These are phyloP conservation scores for Tenodera sinensis DNA, from an alignment of 2,888 invertebrate species.

Conservation along the genomic window DNA sequence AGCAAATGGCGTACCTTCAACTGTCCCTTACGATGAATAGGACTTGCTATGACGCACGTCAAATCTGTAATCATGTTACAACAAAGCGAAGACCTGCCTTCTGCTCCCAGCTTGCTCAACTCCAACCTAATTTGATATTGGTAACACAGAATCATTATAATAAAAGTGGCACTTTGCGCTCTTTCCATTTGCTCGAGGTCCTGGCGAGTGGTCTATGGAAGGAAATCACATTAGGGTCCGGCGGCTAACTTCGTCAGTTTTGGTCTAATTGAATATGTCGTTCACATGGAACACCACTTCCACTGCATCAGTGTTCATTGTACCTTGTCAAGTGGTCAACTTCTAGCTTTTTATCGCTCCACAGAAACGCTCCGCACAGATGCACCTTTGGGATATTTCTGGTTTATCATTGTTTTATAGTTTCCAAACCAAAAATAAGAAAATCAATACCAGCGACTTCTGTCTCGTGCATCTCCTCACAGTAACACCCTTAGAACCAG, in stretches of 20 bases:
- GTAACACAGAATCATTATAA: neutral
- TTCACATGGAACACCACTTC: neutral
- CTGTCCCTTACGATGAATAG: neutral
- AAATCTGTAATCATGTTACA: neutral
- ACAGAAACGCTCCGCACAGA: too few relatives aligned
- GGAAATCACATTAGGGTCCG: neutral
- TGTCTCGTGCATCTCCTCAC: too few relatives aligned
- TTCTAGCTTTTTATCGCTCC: too few relatives aligned
- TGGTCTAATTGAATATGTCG: neutral
- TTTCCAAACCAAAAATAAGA: too few relatives aligned
- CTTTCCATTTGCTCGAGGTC: neutral
- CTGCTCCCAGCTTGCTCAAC: neutral
- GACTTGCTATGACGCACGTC: neutral
- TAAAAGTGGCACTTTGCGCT: neutral
- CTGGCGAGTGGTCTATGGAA: neutral
- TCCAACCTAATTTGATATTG: neutral
- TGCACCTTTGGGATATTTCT: too few relatives aligned
- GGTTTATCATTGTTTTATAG: too few relatives aligned
- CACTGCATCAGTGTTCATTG: neutral
- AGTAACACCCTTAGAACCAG: too few relatives aligned
- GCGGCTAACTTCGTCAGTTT: neutral
- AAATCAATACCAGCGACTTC: too few relatives aligned
- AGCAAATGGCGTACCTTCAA: neutral
- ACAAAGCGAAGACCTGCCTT: neutral
- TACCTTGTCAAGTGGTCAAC: too few relatives aligned